Conservation (phyloP, 2,113 vertebrate species). For the Pionites leucogaster region DNA sequence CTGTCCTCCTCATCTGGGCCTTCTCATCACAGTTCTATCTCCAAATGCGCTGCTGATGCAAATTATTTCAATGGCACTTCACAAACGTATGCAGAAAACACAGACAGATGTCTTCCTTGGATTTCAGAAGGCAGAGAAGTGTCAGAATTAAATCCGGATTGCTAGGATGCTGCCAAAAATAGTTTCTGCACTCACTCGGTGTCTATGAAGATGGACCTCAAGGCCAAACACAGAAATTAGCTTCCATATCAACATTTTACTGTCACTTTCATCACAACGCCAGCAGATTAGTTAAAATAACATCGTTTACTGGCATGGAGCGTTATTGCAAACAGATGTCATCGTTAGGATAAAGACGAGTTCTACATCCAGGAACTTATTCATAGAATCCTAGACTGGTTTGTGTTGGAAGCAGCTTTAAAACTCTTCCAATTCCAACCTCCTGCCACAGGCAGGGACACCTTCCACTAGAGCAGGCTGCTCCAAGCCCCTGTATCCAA, state of each 20-base stretch:
- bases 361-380: constrained; percentile 6
- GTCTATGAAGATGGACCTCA: constrained; percentile 33
- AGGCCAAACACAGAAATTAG: constrained; percentile 65
- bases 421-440: neutral
- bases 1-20: neutral
- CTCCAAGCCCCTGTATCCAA: neutral
- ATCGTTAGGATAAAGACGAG: neutral
- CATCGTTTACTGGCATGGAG: constrained; percentile 38
- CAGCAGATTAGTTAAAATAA: constrained; percentile 62
- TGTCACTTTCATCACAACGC: constrained; percentile 55
- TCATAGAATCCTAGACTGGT: neutral
- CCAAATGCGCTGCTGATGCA: neutral
- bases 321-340: constrained; percentile 64
- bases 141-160: constrained; percentile 44
- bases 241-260: constrained; percentile 55
- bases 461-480: neutral
- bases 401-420: neutral
- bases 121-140: constrained; percentile 34
- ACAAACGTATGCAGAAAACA: neutral
- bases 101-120: constrained; percentile 45
- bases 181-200: constrained; percentile 13
- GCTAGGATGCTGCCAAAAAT: constrained; percentile 27
- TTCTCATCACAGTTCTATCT: neutral
- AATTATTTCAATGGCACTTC: neutral
- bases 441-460: neutral